phyloP scores from a whole-genome alignment of 2,113 vertebrate genomes.

The Stictonetta naevosa region DNA sequence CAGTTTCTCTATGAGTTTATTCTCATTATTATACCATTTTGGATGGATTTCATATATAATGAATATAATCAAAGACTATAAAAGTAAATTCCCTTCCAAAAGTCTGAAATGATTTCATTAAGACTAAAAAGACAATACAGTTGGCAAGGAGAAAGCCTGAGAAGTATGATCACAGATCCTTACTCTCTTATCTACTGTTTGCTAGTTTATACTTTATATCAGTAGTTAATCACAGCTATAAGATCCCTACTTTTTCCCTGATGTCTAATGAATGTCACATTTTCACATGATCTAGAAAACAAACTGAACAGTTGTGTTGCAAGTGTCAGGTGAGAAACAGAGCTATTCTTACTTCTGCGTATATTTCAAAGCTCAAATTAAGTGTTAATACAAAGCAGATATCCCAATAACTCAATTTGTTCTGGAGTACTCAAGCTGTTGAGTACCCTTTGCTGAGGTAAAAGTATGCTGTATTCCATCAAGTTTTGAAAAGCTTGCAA shows the following conservation, averaged over 20 bases:
- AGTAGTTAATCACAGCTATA: background rate
- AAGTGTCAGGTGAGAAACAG: background rate
- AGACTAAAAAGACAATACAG: background rate
- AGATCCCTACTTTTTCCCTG: background rate
- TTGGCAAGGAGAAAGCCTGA: background rate
- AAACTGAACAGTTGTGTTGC: background rate
- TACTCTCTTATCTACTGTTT: background rate
- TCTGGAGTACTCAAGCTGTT: background rate
- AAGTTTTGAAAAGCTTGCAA: background rate
- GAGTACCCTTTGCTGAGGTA: background rate
- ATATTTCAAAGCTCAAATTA: background rate
- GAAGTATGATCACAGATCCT: background rate
- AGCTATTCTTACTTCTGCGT: background rate
- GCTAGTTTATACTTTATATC: background rate
- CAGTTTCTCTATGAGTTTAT: background rate
- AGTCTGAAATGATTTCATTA: background rate
- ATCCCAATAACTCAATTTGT: background rate
- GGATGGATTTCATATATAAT: background rate
- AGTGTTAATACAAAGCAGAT: background rate
- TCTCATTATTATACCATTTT: background rate
- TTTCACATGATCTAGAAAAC: background rate
- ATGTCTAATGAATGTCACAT: background rate
- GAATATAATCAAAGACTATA: background rate
- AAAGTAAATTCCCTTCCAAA: background rate
- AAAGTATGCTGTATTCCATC: background rate